These are phyloP conservation scores for Phalloptychus januarius DNA, from an alignment of 2,797 vertebrate species.

Conservation along the genomic window DNA sequence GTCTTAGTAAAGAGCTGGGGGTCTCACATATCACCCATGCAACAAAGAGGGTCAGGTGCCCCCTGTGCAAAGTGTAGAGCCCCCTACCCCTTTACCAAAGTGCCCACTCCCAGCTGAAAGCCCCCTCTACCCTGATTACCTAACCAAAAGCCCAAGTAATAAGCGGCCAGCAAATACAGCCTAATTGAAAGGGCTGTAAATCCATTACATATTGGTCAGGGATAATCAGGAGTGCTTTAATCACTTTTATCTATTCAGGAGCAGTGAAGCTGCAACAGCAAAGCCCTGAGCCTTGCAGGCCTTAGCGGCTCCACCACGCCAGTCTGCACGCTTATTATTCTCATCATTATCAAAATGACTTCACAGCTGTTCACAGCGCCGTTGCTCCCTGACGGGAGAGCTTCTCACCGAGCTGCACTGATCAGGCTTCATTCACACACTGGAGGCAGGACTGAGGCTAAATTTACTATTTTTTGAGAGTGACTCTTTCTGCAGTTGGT, in stretches of 20 bases:
- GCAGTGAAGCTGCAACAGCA: conserved; percentile 98
- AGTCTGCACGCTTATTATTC: conserved; percentile 92
- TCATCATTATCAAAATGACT: conserved; percentile 99
- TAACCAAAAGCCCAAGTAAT: conserved; percentile 94
- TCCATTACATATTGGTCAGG: conserved; percentile 99
- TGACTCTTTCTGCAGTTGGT: conserved; percentile 16
- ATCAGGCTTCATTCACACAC: conserved; percentile 83
- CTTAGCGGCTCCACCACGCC: conserved; percentile 74
- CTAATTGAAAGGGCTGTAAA: conserved; percentile 99
- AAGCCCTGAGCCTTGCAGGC: conserved; percentile 92
- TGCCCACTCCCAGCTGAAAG: conserved; percentile 80
- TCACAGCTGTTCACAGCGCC: conserved; percentile 94
- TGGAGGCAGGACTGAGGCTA: conserved; percentile 12
- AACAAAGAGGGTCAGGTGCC: conserved; percentile 87
- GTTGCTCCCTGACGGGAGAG: conserved; percentile 92
- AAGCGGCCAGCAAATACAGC: conserved; percentile 97
- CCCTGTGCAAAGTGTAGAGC: conserved; percentile 61
- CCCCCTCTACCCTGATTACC: conserved; percentile 86
- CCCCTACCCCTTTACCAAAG: conserved; percentile 22
- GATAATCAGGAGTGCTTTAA: conserved; percentile 99
- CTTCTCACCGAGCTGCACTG: conserved; percentile 73
- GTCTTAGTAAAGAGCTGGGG: conserved; percentile 76
- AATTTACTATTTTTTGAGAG: conserved; percentile 14
- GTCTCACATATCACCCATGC: conserved; percentile 70
- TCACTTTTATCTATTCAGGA: conserved; percentile 99